Conservation (phyloP, 2,113 vertebrate genomes). For the Tachysurus fulvidraco region DNA sequence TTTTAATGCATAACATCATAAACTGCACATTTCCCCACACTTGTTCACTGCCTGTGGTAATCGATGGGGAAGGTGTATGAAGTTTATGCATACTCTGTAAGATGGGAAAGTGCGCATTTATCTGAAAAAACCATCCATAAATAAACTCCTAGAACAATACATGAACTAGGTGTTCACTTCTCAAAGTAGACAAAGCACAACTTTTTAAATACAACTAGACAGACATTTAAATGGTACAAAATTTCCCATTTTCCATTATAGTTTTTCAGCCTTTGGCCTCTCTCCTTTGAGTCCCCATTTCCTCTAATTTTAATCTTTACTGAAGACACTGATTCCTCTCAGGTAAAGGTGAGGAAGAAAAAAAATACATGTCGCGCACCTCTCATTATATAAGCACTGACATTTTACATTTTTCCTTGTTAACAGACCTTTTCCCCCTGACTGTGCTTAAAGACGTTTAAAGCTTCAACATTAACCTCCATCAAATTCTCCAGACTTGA, state of each 20-base stretch:
- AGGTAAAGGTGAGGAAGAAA: conserved; percentile 46
- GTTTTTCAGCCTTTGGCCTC: conserved; percentile 18
- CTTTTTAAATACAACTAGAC: neutral
- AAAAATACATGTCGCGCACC: conserved; percentile 43
- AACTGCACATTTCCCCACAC: neutral
- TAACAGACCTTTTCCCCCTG: conserved; percentile 26
- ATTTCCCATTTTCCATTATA: neutral
- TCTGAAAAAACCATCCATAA: neutral
- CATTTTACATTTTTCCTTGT: conserved; percentile 52
- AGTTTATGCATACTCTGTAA: neutral
- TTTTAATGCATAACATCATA: conserved; percentile 11
- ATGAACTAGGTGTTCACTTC: neutral
- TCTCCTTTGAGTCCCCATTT: conserved; percentile 27
- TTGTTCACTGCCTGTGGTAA: neutral
- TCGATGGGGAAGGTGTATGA: neutral
- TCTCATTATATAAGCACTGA: conserved; percentile 58
- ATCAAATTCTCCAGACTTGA: conserved; percentile 44
- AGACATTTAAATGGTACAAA: neutral
- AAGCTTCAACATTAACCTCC: conserved; percentile 36
- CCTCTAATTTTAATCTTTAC: conserved; percentile 36
- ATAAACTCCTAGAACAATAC: neutral
- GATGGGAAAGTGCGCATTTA: neutral
- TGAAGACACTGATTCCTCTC: conserved; percentile 43
- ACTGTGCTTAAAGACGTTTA: conserved; percentile 40
- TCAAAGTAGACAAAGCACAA: neutral